phyloP scores from a whole-genome alignment of 2,888 invertebrate species.

The Acleris sparsana region DNA sequence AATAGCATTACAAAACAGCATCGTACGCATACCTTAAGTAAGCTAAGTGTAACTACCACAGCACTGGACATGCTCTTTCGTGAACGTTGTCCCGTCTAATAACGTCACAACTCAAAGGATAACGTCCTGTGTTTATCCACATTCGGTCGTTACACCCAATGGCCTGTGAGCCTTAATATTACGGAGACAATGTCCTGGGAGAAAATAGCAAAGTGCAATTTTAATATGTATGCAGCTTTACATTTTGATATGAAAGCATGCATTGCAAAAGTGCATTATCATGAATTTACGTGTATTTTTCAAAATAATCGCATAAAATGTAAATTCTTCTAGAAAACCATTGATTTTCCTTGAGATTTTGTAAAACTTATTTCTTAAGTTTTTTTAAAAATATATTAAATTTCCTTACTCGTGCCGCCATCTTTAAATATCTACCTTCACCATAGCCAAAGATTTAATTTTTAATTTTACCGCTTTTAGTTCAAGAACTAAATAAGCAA shows the following conservation, averaged over 20 bases:
- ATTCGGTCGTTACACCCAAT: slow-evolving; percentile 48
- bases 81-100: slow-evolving; percentile 28
- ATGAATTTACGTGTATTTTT: not conserved
- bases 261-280: not conserved
- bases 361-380: no score
- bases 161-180: slow-evolving; percentile 43
- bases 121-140: slow-evolving; percentile 52
- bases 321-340: no score
- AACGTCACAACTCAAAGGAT: slow-evolving; percentile 46
- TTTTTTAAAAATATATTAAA: no score
- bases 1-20: no score
- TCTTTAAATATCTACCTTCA: no score
- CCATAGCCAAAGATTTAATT: no score
- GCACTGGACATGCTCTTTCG: no score
- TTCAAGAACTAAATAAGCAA: no score
- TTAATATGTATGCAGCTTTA: slow-evolving; percentile 29
- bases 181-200: slow-evolving; percentile 42
- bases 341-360: no score
- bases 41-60: not conserved
- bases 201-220: slow-evolving; percentile 34
- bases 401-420: no score
- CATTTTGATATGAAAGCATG: slow-evolving; percentile 19
- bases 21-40: not conserved
- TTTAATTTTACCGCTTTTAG: no score
- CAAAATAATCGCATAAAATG: no score